Percentiles rank a stretch among this genome's conserved stretches.
phyloP scores from a whole-genome alignment of 2,888 invertebrate genomes.

The Tetramorium bicarinatum region DNA sequence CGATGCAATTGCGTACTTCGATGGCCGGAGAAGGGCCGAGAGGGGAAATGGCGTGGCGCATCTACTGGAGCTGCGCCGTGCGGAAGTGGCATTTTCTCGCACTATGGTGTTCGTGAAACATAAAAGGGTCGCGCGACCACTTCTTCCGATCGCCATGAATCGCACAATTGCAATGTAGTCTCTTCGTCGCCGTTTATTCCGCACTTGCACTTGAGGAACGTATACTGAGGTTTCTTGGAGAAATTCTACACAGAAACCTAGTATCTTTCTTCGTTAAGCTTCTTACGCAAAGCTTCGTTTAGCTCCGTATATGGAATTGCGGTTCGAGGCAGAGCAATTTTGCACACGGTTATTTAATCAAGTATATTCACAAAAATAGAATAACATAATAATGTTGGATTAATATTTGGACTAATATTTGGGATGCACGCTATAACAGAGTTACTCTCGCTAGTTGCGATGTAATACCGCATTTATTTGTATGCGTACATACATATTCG shows the following conservation, averaged over 20 bases:
- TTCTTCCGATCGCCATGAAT: slow-evolving; percentile 42
- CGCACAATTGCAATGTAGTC: slow-evolving; percentile 37
- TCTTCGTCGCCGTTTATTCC: slow-evolving; percentile 4
- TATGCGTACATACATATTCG: slow-evolving; percentile 68
- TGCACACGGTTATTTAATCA: not conserved
- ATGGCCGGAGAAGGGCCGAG: not conserved
- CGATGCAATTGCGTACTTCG: slow-evolving; percentile 37
- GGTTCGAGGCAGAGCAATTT: not conserved
- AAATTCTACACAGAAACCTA: slow-evolving; percentile 3
- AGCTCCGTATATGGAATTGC: not conserved
- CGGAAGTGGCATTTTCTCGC: slow-evolving; percentile 50
- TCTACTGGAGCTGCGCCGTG: not conserved
- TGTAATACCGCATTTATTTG: slow-evolving; percentile 74
- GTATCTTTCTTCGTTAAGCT: slow-evolving; percentile 2
- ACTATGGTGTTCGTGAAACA: slow-evolving; percentile 33
- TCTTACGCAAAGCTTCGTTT: not conserved
- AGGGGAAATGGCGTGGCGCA: not conserved
- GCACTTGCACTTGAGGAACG: not conserved
- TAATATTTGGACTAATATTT: not conserved
- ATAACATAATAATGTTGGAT: not conserved
- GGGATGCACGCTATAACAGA: slow-evolving; percentile 65
- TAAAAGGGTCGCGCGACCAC: slow-evolving; percentile 41
- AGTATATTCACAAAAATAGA: not conserved
- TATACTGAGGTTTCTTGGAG: slow-evolving; percentile 1
- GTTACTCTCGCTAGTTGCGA: slow-evolving; percentile 77